Conservation (phyloP, 2,888 invertebrate species). For the Chrysotoxum bicinctum region DNA sequence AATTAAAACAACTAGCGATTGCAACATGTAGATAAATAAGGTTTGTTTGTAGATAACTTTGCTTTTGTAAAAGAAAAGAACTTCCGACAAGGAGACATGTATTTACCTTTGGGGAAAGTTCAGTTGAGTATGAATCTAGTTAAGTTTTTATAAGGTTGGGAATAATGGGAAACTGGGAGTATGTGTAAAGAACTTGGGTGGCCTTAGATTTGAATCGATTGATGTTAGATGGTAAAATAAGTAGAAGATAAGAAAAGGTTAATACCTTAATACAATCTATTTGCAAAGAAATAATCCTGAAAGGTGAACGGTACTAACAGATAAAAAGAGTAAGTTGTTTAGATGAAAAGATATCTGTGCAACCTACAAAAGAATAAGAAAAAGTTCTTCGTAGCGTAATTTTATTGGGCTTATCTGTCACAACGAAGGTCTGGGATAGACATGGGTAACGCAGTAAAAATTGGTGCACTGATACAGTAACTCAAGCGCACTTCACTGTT, state of each 20-base stretch:
- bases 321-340: neutral
- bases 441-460: too few species aligned
- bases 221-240: neutral
- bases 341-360: neutral
- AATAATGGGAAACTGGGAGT: conserved; percentile 34
- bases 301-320: neutral
- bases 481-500: too few species aligned
- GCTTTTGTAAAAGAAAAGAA: conserved; percentile 35
- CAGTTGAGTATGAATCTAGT: conserved; percentile 1
- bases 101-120: conserved; percentile 40
- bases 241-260: neutral
- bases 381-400: too few species aligned
- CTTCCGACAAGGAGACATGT: conserved; percentile 50
- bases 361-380: too few species aligned
- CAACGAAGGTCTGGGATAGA: too few species aligned
- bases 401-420: too few species aligned
- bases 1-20: conserved; percentile 48
- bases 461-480: too few species aligned
- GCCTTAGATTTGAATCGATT: conserved; percentile 6
- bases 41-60: conserved; percentile 5
- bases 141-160: neutral
- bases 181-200: conserved; percentile 42
- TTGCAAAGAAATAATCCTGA: too few species aligned
- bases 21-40: conserved; percentile 35
- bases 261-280: too few species aligned